phyloP scores from a whole-genome alignment of 2,797 vertebrate species.

The Siniperca obscura region DNA sequence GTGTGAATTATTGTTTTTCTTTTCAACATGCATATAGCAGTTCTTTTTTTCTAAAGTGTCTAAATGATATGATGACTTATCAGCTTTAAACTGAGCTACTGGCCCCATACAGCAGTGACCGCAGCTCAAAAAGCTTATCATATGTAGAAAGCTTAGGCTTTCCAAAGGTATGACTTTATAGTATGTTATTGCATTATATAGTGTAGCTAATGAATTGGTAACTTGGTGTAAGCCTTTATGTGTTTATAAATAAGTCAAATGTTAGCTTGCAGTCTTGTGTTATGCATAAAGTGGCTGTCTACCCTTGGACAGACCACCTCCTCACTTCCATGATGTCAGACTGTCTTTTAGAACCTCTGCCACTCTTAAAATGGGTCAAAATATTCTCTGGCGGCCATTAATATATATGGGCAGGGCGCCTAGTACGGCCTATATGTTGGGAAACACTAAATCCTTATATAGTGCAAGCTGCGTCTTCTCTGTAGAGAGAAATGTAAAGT shows the following conservation, averaged over 20 bases:
- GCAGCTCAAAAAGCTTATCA: background rate
- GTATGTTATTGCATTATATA: background rate
- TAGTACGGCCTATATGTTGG: slow-evolving; percentile 8
- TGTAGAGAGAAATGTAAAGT: slow-evolving; percentile 34
- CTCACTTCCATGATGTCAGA: slow-evolving; percentile 41
- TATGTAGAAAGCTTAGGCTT: background rate
- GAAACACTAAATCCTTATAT: slow-evolving; percentile 22
- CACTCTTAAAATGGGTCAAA: slow-evolving; percentile 38
- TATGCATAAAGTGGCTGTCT: slow-evolving; percentile 7
- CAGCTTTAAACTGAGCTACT: background rate
- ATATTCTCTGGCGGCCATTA: slow-evolving; percentile 39
- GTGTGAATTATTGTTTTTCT: background rate
- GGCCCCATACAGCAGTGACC: background rate
- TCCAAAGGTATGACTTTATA: background rate
- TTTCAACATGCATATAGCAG: background rate
- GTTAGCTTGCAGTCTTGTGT: background rate
- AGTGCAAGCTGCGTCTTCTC: slow-evolving; percentile 19
- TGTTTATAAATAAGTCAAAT: slow-evolving; percentile 13
- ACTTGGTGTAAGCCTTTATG: background rate
- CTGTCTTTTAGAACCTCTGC: slow-evolving; percentile 5
- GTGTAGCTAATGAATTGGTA: slow-evolving; percentile 4
- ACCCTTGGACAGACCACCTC: slow-evolving; percentile 4
- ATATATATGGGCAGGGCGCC: slow-evolving; percentile 22
- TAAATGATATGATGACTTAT: background rate
- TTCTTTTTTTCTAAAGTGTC: background rate